These are phyloP conservation scores for Leptopilina drosophilae DNA, from an alignment of 2,888 invertebrate species.

Conservation along the genomic window DNA sequence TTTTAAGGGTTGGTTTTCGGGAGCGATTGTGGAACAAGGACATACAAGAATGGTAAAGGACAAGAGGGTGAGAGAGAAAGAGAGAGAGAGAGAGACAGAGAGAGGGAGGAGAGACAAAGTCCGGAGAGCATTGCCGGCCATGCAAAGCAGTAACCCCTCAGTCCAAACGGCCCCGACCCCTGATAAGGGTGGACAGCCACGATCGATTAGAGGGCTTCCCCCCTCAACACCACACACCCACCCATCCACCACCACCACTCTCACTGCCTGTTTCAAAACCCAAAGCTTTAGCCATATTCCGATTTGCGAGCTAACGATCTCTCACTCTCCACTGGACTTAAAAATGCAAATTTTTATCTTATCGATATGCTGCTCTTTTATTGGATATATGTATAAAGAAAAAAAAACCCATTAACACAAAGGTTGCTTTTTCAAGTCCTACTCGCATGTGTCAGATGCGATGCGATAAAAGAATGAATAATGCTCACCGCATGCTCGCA, in stretches of 20 bases:
- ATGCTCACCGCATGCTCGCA: neutral
- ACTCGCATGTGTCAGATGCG: neutral
- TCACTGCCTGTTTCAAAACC: conserved; percentile 60
- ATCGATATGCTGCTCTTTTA: neutral
- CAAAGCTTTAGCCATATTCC: conserved; percentile 65
- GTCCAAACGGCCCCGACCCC: conserved; percentile 60
- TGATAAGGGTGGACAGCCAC: conserved; percentile 78
- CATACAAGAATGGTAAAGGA: conserved; percentile 47
- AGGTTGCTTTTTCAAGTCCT: conserved; percentile 51
- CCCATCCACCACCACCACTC: conserved; percentile 59
- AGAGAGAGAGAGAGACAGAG: too few relatives aligned
- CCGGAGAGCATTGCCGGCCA: conserved; percentile 70
- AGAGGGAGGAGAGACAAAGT: conserved; percentile 52
- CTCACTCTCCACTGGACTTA: conserved; percentile 38
- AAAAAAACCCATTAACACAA: conserved; percentile 42
- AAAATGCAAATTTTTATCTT: conserved; percentile 28
- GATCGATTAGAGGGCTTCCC: conserved; percentile 77
- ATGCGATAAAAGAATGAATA: neutral
- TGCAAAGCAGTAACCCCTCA: conserved; percentile 70
- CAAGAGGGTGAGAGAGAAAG: conserved; percentile 47
- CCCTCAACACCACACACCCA: conserved; percentile 60
- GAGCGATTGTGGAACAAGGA: conserved; percentile 50
- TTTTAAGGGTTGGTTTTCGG: conserved; percentile 74
- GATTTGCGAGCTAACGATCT: conserved; percentile 68
- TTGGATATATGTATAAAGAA: conserved; percentile 43